These are phyloP conservation scores for Aptenodytes patagonicus DNA, from an alignment of 2,113 vertebrate species.

Conservation along the genomic window DNA sequence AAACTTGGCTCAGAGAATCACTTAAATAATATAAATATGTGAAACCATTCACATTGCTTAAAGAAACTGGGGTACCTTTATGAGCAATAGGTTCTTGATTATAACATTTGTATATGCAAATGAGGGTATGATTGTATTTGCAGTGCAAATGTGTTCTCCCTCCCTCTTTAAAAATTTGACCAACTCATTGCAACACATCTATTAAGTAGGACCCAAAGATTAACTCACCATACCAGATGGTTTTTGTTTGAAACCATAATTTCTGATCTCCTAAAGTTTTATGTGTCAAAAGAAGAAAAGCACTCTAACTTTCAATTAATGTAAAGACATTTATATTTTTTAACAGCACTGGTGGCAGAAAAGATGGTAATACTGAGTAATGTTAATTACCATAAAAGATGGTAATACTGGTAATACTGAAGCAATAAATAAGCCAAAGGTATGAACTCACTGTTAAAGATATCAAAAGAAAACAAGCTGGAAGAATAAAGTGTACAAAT, in stretches of 20 bases:
- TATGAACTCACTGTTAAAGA: neutral
- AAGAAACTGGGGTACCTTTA: neutral
- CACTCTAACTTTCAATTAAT: neutral
- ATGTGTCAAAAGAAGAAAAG: neutral
- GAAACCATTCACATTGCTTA: neutral
- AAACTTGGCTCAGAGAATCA: neutral
- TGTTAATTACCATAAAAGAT: too few relatives aligned
- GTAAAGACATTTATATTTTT: neutral
- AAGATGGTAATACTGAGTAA: neutral
- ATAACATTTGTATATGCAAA: neutral
- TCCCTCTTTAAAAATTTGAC: neutral
- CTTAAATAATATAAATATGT: neutral
- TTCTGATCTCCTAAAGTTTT: neutral
- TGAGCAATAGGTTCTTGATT: neutral
- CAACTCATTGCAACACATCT: neutral
- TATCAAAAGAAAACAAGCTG: neutral
- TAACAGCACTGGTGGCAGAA: neutral
- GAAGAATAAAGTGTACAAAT: neutral
- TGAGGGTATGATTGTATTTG: neutral
- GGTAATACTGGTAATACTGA: neutral
- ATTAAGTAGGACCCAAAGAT: neutral
- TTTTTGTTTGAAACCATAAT: neutral
- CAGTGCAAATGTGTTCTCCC: neutral
- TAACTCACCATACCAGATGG: neutral
- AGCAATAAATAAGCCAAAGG: neutral